Evolutionary conservation across 2,113 vertebrate genomes (phyloP), one percentile per base, ranked within the genome.

Genomic region (Protomyctophum bolini): DNA sequence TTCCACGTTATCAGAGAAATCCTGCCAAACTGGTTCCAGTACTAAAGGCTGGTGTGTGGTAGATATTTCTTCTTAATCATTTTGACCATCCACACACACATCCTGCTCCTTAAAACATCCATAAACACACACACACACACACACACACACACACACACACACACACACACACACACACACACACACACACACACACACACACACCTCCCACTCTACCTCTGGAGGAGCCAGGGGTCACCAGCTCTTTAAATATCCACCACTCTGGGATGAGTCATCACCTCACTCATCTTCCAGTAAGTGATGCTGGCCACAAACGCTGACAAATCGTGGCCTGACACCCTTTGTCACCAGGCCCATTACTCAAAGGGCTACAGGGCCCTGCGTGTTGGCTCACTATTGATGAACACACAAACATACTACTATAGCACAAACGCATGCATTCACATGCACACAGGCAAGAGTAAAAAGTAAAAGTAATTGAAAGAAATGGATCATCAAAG

Each of bases 271-370:
- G 70, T 66, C 15, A 67, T 72, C 59, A 9, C 47, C 14, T 51
- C 56, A 54, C 51, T 58, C 64, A 29, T 71, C n/a, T 21, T 50
- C 15, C 63, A 66, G 58, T 59, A 68, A 49, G 62, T 49, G 61
- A 69, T 7, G 6, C 66, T 55, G 60, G 45, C 58, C 58, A 70
- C 62, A 72, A 80, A 75, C 49, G 41, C 72, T 47, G 54, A 66
- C 54, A 66, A 71, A 58, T 69, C 41, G 46, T 63, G 51, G 51
- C 45, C 52, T 71, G 69, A 70, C 66, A 41, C 56, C 58, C 58
- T 76, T 59, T 52, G 63, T 72, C 60, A 66, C 60, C 54, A 47
- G 49, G 63, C 12, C 11, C 12, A 50, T 74, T 15, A 67, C 66
- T 75, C 65, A 66, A 9, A 47, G 11, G 14, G 14, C 5, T 14